phyloP scores from a whole-genome alignment of 2,113 vertebrate species.

The Ailurus styani region DNA sequence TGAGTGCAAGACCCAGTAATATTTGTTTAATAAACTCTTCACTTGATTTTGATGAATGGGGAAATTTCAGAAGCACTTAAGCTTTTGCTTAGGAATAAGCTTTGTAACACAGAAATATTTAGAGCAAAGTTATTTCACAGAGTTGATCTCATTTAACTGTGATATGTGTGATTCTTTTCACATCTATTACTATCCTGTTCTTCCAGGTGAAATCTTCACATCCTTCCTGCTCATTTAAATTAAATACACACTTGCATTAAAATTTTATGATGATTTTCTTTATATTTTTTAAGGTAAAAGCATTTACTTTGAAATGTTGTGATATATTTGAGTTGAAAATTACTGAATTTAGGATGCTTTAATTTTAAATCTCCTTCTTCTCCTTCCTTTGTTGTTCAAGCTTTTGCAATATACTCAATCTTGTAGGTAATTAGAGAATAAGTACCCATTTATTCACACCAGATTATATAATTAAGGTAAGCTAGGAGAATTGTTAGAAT shows the following conservation, averaged over 20 bases:
- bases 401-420: background rate
- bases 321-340: constrained; percentile 6
- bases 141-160: constrained; percentile 30
- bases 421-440: constrained; percentile 17
- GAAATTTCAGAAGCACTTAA: background rate
- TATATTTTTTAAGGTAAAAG: constrained; percentile 44
- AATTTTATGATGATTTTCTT: background rate
- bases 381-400: background rate
- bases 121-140: background rate
- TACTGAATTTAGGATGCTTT: background rate
- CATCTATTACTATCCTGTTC: background rate
- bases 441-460: background rate
- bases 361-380: constrained; percentile 21
- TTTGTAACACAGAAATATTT: constrained; percentile 35
- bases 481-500: background rate
- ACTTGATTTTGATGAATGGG: background rate
- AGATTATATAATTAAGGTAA: background rate
- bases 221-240: constrained; percentile 30
- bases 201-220: constrained; percentile 31
- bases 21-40: background rate
- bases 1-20: background rate
- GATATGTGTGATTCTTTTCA: background rate
- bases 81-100: background rate
- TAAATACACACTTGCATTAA: constrained; percentile 17
- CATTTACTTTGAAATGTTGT: constrained; percentile 31